Evolutionary conservation across 2,888 invertebrate species (phyloP).

Genomic region (Phasia obesa): DNA sequence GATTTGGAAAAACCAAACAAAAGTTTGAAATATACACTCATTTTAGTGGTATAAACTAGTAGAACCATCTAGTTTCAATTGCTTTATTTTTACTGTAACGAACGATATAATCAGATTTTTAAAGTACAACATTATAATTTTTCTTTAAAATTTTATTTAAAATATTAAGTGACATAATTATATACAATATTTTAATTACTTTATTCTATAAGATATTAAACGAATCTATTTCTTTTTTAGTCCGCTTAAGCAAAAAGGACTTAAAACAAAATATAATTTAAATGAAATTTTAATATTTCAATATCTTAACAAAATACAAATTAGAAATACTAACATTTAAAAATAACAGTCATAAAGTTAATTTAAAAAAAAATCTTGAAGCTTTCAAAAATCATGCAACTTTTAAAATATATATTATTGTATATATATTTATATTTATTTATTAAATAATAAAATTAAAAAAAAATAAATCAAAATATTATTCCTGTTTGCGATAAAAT

Average conservation of each 20-base stretch:
- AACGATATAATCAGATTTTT: no score
- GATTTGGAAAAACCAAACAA: no score
- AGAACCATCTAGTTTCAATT: no score
- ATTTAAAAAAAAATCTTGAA: conserved; percentile 11
- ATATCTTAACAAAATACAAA: conserved; percentile 24
- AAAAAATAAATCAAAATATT: no score
- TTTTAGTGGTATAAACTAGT: no score
- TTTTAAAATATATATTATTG: neutral
- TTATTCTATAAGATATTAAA: conserved; percentile 7
- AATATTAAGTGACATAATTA: conserved; percentile 56
- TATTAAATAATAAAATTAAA: neutral
- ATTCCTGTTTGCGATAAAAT: no score
- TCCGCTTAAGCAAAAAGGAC: neutral
- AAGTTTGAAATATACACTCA: no score
- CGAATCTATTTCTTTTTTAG: neutral
- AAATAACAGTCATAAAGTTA: conserved; percentile 63
- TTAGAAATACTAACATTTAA: conserved; percentile 59
- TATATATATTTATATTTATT: neutral
- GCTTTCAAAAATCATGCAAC: neutral
- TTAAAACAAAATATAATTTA: conserved; percentile 25
- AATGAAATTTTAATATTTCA: conserved; percentile 56
- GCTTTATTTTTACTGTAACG: no score
- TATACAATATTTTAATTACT: conserved; percentile 46
- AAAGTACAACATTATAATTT: no score
- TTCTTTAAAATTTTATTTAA: conserved; percentile 43